phyloP scores from a whole-genome alignment of 2,113 vertebrate species.

The Microtus richardsoni region DNA sequence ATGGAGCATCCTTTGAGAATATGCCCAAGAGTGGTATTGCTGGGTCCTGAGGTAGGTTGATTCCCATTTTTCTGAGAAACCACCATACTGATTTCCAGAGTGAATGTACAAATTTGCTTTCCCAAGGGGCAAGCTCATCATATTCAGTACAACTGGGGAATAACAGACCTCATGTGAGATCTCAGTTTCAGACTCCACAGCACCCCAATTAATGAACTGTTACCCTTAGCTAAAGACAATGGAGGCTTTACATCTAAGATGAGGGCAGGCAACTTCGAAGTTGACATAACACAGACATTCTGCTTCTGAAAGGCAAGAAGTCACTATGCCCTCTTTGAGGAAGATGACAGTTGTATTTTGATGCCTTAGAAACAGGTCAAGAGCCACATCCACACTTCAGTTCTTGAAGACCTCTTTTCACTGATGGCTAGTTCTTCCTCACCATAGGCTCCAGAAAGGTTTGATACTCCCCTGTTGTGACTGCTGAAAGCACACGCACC shows the following conservation, averaged over 20 bases:
- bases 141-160: neutral
- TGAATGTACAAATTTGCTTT: too few species aligned
- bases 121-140: neutral
- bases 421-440: neutral
- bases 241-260: neutral
- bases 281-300: neutral
- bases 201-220: too few species aligned
- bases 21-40: too few species aligned
- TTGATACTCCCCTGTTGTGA: neutral
- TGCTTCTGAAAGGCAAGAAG: neutral
- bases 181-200: neutral
- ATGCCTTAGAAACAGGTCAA: neutral
- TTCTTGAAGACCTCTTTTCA: neutral
- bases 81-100: too few species aligned
- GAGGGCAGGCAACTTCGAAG: neutral
- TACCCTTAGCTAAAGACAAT: neutral
- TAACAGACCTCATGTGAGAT: neutral
- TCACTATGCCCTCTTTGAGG: neutral
- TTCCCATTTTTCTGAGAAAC: too few species aligned
- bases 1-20: too few species aligned
- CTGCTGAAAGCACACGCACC: neutral
- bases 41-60: too few species aligned
- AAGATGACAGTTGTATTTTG: neutral
- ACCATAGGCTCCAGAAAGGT: neutral
- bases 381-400: neutral